Conservation (phyloP, 53 echinoderm and acorn worm species). For the Patiria pectinifera region DNA sequence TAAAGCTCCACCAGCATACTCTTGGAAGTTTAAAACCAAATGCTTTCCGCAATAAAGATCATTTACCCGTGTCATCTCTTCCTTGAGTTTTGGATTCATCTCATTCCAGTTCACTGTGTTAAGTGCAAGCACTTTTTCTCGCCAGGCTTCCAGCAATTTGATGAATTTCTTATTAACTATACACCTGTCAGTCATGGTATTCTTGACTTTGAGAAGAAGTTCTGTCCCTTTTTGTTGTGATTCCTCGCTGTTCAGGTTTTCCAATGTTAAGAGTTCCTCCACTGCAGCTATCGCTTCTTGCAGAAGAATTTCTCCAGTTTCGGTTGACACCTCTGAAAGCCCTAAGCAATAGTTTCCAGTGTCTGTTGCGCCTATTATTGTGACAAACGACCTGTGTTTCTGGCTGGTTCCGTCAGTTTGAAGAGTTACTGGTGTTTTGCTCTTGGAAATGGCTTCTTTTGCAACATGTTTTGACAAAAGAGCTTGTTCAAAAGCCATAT, state of each 20-base stretch:
- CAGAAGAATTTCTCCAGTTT: constrained; percentile 1
- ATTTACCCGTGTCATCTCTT: constrained; percentile 17
- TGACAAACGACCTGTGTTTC: constrained; percentile 69
- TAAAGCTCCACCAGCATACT: constrained; percentile 30
- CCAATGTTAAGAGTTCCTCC: not conserved
- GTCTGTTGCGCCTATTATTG: not conserved
- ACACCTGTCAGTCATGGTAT: constrained; percentile 56
- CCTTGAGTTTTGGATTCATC: constrained; percentile 1
- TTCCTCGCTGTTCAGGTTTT: not conserved
- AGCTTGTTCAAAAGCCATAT: constrained; percentile 49
- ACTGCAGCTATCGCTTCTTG: constrained; percentile 15
- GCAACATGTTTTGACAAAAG: constrained; percentile 28
- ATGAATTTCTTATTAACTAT: constrained; percentile 47
- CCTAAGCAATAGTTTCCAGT: not conserved
- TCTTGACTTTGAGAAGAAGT: constrained; percentile 45
- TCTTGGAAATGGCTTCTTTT: constrained; percentile 9
- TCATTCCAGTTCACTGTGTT: constrained; percentile 10
- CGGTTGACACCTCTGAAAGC: constrained; percentile 13
- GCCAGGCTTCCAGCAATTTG: constrained; percentile 6
- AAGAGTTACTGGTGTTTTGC: constrained; percentile 46
- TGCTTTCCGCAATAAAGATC: constrained; percentile 59
- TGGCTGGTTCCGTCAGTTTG: constrained; percentile 69
- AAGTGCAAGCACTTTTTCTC: constrained; percentile 17
- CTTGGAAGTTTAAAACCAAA: constrained; percentile 50
- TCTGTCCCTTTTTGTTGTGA: constrained; percentile 7